Base-by-base conservation (phyloP, 1,140 invertebrate species). In the Leptopilina clavipes region DNA sequence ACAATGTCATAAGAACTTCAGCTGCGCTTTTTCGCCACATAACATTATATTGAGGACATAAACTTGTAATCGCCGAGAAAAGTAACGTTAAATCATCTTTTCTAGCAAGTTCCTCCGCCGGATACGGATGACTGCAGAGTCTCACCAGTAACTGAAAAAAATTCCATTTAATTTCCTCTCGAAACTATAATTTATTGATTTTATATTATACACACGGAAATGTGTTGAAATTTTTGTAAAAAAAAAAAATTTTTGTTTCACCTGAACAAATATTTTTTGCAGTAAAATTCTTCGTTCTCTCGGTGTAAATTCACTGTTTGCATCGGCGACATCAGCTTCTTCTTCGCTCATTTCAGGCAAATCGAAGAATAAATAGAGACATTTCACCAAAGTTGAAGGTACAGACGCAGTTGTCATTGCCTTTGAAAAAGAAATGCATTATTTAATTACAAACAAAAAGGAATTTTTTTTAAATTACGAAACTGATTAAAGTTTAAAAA, bases 301-400 rank as follows among this genome's bases (percentile, higher is more conserved):
- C 7, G 96, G 95, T 79, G 96, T 97, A 89, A 98, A 98, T 88
- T 98, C 96, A 89, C 95, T 96, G 79, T 92, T 93, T 56, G 92
- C 89, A 88, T 93, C 93, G 83, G 95, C 94, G 72, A 93, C 90
- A 86, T 96, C 93, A 48, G 94, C 93, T 85, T 95, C 94, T 44
- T 94, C 93, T 84, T 96, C 95, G 73, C 96, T 96, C 90, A 97
- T 94, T 90, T 95, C 94, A 52, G 98, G 98, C 65, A 99, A 91
- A 92, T 99, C 98, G 91, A 99, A 99, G 90, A 99, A 99, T 76
- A 99, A 91, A 89, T 99, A 99, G 43, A 99, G 92, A 92, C 98
- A 99, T 92, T 99, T 99, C 6, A 99, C 98, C 84, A 99, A 91
- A 40, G 98, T 99, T 75, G 97, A 99, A 45, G 98, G 98, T 79